Conservation (phyloP, 2,888 invertebrate genomes). For the Tenthredo notha region DNA sequence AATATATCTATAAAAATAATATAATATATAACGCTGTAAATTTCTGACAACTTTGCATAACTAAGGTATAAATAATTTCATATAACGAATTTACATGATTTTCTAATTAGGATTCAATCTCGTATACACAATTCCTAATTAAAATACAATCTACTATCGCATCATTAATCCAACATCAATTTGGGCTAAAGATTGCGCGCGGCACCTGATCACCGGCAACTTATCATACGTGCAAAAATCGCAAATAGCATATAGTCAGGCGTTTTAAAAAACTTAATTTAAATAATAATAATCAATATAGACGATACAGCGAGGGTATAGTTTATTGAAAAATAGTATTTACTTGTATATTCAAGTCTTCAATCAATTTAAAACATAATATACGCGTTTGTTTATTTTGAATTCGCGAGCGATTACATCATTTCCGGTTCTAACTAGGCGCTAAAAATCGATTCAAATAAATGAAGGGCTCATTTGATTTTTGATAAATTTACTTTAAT, state of each 20-base stretch:
- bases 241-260: not conserved
- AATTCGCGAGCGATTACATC: not conserved
- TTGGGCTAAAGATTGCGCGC: not conserved
- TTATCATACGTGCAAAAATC: not conserved
- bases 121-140: not conserved
- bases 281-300: not conserved
- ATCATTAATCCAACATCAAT: not conserved
- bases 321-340: not conserved
- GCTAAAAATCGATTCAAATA: not conserved
- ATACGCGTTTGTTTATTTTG: not conserved
- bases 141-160: not conserved
- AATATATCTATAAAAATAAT: no score
- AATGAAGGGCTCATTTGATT: not conserved
- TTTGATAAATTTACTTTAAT: not conserved
- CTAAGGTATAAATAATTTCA: not conserved
- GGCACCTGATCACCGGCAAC: not conserved
- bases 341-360: not conserved
- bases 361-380: not conserved
- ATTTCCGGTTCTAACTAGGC: not conserved
- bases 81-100: not conserved
- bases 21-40: not conserved
- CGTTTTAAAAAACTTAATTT: not conserved
- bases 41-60: not conserved
- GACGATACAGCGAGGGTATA: not conserved
- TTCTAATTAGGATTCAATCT: not conserved